Evolutionary conservation across 2,113 vertebrate genomes (phyloP).

Genomic region (Mungos mungo): DNA sequence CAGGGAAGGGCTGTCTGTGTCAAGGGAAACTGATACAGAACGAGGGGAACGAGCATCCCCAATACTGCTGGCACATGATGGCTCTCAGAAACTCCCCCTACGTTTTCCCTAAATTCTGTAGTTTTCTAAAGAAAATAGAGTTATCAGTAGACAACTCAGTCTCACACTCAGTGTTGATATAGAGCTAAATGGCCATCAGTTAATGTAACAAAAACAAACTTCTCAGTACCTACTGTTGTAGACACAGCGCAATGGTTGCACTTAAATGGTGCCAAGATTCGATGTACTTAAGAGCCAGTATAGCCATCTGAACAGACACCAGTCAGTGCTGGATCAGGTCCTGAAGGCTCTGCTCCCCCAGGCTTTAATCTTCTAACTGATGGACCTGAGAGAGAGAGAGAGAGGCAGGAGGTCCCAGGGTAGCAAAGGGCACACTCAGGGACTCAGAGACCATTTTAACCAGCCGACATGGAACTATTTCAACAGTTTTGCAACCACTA

Average conservation of each 20-base stretch:
- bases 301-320: neutral
- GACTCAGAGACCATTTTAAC: neutral
- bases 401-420: neutral
- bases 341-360: neutral
- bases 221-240: rapidly evolving
- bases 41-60: neutral
- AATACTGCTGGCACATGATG: neutral
- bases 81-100: neutral
- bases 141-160: neutral
- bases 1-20: neutral
- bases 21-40: neutral
- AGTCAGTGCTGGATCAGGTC: too few relatives aligned
- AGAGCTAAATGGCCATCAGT: neutral
- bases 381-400: too few relatives aligned
- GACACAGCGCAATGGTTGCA: neutral
- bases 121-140: neutral
- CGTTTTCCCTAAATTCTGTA: neutral
- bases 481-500: neutral
- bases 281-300: too few relatives aligned
- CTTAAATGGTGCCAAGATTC: neutral
- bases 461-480: neutral
- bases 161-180: neutral
- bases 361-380: neutral
- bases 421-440: neutral
- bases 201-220: neutral